Conservation (phyloP, 2,888 invertebrate genomes). For the Troides oblongomaculatus region DNA sequence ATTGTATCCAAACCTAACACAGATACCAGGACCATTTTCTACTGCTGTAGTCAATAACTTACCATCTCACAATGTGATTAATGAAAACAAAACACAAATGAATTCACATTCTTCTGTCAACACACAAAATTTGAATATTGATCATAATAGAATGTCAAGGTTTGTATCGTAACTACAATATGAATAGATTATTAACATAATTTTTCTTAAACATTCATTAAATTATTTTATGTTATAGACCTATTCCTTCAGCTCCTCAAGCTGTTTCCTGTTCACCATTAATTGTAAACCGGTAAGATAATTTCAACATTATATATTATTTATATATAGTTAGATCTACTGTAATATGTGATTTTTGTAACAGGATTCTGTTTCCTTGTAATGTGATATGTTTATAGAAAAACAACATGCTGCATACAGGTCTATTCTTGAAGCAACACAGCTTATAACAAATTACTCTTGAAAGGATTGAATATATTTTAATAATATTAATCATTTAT, state of each 20-base stretch:
- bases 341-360: too few relatives aligned
- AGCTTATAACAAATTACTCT: too few relatives aligned
- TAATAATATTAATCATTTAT: too few relatives aligned
- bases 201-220: background rate
- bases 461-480: too few relatives aligned
- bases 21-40: background rate
- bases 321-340: too few relatives aligned
- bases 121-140: background rate
- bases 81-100: background rate
- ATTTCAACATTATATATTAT: background rate
- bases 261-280: background rate
- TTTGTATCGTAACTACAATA: conserved; percentile 5
- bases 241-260: background rate
- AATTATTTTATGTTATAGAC: background rate
- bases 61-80: background rate
- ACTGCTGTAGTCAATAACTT: background rate
- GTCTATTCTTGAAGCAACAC: too few relatives aligned
- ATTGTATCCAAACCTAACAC: conserved; percentile 8
- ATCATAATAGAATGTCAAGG: background rate
- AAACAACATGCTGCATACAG: too few relatives aligned
- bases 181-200: background rate
- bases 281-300: conserved; percentile 2
- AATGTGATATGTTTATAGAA: too few relatives aligned
- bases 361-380: too few relatives aligned
- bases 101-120: background rate